These are phyloP conservation scores for Leptopterna dolabrata DNA, from an alignment of 2,888 invertebrate species.

Conservation along the genomic window DNA sequence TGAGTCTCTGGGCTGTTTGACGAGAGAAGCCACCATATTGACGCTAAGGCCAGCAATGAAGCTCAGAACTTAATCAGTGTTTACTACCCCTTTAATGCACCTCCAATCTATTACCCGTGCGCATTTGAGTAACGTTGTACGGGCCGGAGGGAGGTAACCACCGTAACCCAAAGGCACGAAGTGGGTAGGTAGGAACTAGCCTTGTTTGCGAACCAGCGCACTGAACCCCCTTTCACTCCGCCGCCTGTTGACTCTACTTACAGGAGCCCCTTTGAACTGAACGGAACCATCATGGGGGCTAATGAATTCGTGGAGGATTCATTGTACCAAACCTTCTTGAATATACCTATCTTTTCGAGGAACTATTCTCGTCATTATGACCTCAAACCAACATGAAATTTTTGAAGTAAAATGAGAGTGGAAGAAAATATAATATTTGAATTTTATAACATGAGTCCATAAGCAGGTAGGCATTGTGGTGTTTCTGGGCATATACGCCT, in stretches of 20 bases:
- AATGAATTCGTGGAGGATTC: background rate
- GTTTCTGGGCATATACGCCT: too few species aligned
- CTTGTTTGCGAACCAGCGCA: background rate
- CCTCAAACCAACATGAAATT: too few species aligned
- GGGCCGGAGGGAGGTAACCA: background rate
- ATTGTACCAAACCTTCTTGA: background rate
- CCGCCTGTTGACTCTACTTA: background rate
- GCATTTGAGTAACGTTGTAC: constrained; percentile 36
- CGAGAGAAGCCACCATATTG: constrained; percentile 8
- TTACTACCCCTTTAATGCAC: constrained; percentile 36
- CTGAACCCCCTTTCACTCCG: background rate
- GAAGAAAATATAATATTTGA: too few species aligned
- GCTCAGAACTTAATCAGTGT: constrained; percentile 23
- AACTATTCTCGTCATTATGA: too few species aligned
- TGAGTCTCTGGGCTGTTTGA: background rate
- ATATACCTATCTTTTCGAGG: too few species aligned
- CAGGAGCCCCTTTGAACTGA: background rate
- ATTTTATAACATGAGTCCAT: too few species aligned
- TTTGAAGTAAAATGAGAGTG: too few species aligned
- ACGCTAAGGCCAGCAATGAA: background rate
- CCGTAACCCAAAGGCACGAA: constrained; percentile 33
- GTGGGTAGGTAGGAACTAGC: background rate
- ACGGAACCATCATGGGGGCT: background rate
- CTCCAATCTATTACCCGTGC: constrained; percentile 37
- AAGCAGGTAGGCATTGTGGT: too few species aligned